Conservation (phyloP, 1,140 invertebrate genomes). For the Papilio xuthus region DNA sequence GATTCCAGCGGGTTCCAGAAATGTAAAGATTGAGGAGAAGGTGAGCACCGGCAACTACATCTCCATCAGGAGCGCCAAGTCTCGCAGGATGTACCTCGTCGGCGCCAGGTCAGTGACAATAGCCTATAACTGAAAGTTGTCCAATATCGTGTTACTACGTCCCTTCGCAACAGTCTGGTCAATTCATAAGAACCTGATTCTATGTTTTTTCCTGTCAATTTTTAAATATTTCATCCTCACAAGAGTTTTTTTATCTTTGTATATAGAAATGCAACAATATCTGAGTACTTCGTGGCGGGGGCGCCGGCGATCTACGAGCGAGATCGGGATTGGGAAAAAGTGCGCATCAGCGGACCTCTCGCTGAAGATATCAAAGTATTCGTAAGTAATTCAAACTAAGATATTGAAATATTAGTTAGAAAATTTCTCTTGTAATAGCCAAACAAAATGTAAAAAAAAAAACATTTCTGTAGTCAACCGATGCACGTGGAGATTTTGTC, state of each 20-base stretch:
- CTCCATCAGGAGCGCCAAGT: slow-evolving; percentile 87
- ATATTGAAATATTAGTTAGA: neutral
- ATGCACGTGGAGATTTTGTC: no score
- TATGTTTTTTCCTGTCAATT: no score
- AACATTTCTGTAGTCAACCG: no score
- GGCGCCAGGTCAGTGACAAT: slow-evolving; percentile 86
- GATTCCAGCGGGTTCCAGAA: slow-evolving; percentile 90
- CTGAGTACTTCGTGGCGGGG: slow-evolving; percentile 92
- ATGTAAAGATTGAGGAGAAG: slow-evolving; percentile 91
- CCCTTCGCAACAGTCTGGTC: no score
- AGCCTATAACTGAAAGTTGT: neutral
- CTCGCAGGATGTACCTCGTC: slow-evolving; percentile 90
- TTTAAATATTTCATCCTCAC: no score
- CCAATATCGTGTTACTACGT: no score
- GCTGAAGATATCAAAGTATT: slow-evolving; percentile 92
- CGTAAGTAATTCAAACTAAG: slow-evolving; percentile 82
- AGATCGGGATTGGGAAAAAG: slow-evolving; percentile 90
- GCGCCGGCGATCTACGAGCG: slow-evolving; percentile 91
- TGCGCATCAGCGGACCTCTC: slow-evolving; percentile 91
- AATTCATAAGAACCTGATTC: no score
- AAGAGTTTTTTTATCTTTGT: slow-evolving; percentile 27
- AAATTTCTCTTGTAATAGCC: no score
- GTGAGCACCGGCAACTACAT: slow-evolving; percentile 92
- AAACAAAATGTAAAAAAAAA: no score
- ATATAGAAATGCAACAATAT: slow-evolving; percentile 67